Base-by-base conservation (phyloP, 2,113 vertebrate species). In the Willisornis vidua region DNA sequence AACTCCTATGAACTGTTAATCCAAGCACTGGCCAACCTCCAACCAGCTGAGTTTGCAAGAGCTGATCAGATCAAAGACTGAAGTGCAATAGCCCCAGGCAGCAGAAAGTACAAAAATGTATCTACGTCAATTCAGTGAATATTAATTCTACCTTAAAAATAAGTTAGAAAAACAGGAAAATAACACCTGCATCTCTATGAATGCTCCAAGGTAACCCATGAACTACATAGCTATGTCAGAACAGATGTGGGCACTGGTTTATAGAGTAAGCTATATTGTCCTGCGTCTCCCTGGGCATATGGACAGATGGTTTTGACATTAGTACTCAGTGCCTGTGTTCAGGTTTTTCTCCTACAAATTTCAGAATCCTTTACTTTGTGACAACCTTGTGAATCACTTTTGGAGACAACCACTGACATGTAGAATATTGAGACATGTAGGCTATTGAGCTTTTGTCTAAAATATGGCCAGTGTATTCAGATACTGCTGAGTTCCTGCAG, bases 61-160 rank as follows among this genome's bases (percentile, higher is more conserved):
- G 63, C 77, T 65, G 81, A 59, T 23, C 62, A 62, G 45, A 96
- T 90, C 82, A 94, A 94, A 96, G 92, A 22, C 75, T 82, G 54
- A 79, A 88, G 67, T 33, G 82, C 71, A 62, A n/a, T 0, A 85
- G 88, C 95, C 90, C 33, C 9, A 6, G 88, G 87, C 95, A 88
- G 45, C 58, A 87, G 31, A 61, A 68, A 76, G 87, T 4, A 84
- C 63, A 87, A 58, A 93, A 86, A 9, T 1, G 6, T 52, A 63
- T 26, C 49, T 6, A 41, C 7, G 0, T 59, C 91, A 79, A 14
- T 41, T 68, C 63, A 19, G 54, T 7, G 71, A 82, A 65, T 73
- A 37, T 58, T 83, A 79, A 94, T 92, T 57, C 65, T 33, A 28
- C 48, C 19, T 74, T 17, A 28, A 82, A 72, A 85, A 52, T 28